Evolutionary conservation across 2,888 invertebrate genomes (phyloP).

Genomic region (Epistrophe eligans): DNA sequence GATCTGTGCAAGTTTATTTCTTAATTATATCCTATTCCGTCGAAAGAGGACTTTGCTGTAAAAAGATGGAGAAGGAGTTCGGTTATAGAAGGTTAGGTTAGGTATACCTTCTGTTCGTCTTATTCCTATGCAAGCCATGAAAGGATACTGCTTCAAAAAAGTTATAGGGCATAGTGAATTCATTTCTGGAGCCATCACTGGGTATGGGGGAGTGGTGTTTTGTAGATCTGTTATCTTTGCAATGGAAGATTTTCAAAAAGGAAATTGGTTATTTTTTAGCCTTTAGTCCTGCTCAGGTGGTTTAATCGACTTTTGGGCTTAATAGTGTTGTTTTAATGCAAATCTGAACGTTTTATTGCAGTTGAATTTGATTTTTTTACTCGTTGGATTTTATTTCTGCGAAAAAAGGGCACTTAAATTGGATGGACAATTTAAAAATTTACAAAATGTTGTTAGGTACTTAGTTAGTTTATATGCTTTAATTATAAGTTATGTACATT

Average conservation of each 20-base stretch:
- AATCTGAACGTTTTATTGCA: slow-evolving; percentile 56
- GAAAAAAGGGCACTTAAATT: not conserved
- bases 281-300: slow-evolving; percentile 48
- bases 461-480: not conserved
- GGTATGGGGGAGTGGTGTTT: slow-evolving; percentile 5
- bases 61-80: not conserved
- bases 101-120: not conserved
- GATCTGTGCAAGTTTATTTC: slow-evolving; percentile 59
- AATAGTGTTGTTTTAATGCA: slow-evolving; percentile 63
- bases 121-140: slow-evolving; percentile 11
- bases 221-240: slow-evolving; percentile 61
- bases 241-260: slow-evolving; percentile 31
- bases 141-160: not conserved
- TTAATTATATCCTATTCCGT: slow-evolving; percentile 66
- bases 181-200: not conserved
- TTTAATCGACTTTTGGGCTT: slow-evolving; percentile 48
- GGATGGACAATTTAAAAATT: slow-evolving; percentile 1
- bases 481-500: not conserved
- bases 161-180: not conserved
- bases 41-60: not conserved
- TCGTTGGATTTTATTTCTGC: slow-evolving; percentile 35
- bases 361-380: slow-evolving; percentile 22
- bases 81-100: too few relatives aligned
- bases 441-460: not conserved
- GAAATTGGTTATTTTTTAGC: slow-evolving; percentile 36